phyloP scores from a whole-genome alignment of 37 sponge, comb jelly and placozoan genomes.

The Spongilla lacustris region DNA sequence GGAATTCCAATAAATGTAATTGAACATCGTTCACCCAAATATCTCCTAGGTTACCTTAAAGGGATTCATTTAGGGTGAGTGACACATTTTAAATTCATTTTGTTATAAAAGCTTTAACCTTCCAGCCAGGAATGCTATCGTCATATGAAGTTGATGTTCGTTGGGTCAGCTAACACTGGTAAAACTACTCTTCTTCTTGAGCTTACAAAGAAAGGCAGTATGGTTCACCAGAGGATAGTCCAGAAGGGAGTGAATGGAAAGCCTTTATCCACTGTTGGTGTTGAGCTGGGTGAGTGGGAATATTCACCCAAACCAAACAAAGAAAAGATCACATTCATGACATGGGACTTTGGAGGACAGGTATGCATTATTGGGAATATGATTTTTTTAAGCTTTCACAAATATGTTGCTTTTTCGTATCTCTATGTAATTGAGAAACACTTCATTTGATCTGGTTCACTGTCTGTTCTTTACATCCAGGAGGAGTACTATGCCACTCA shows the following conservation, averaged over 20 bases:
- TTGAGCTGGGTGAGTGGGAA: slow-evolving; percentile 84
- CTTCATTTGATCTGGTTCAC: no score
- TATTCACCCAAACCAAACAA: slow-evolving; percentile 31
- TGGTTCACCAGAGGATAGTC: slow-evolving; percentile 62
- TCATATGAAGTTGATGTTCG: slow-evolving; percentile 82
- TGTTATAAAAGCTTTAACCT: no score
- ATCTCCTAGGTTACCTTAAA: slow-evolving; percentile 58
- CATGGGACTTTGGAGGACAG: slow-evolving; percentile 96
- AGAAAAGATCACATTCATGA: slow-evolving; percentile 74
- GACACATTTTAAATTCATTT: neutral
- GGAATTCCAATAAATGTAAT: slow-evolving; percentile 33
- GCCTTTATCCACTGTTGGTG: slow-evolving; percentile 82
- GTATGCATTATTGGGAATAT: no score
- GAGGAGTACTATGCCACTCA: slow-evolving; percentile 95
- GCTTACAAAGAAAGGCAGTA: slow-evolving; percentile 54
- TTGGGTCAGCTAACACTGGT: slow-evolving; percentile 75
- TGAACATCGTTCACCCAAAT: neutral
- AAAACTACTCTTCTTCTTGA: slow-evolving; percentile 79
- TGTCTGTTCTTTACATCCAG: no score
- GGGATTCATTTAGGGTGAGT: slow-evolving; percentile 63
- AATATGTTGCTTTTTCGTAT: no score
- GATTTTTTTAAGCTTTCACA: no score
- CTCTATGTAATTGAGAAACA: no score
- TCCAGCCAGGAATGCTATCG: slow-evolving; percentile 73
- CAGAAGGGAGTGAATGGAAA: slow-evolving; percentile 24